Evolutionary conservation across 2,113 vertebrate genomes (phyloP).

Genomic region (Tretioscincus oriximinensis): DNA sequence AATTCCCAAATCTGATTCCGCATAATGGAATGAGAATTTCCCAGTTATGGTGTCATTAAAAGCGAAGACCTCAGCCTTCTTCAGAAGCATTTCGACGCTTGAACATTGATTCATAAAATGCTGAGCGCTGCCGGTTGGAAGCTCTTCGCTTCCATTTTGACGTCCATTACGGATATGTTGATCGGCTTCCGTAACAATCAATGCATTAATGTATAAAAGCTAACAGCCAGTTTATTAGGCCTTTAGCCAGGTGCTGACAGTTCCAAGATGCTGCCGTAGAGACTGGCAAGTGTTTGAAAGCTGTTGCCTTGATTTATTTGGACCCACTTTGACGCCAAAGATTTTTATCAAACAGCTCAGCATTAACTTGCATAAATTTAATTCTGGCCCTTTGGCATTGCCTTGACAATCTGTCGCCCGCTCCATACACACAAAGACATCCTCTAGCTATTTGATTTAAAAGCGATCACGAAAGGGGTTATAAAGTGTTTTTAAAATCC

Average conservation of each 20-base stretch:
- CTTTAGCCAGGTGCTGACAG: constrained; percentile 49
- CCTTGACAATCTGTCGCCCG: constrained; percentile 8
- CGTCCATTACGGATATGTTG: constrained; percentile 21
- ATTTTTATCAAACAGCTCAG: constrained; percentile 25
- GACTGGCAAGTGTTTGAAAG: constrained; percentile 47
- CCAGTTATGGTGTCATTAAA: constrained; percentile 12
- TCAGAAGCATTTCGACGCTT: constrained; percentile 29
- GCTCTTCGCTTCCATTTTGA: constrained; percentile 24
- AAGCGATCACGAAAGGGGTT: neutral
- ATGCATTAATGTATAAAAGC: constrained; percentile 54
- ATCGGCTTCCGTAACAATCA: constrained; percentile 56
- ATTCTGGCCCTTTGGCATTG: constrained; percentile 36
- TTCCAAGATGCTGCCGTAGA: constrained; percentile 38
- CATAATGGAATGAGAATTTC: constrained; percentile 33
- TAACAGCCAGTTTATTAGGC: constrained; percentile 52
- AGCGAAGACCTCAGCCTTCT: neutral
- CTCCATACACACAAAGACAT: too few relatives aligned
- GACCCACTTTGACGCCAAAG: constrained; percentile 34
- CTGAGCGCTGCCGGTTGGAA: constrained; percentile 7
- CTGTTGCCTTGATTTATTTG: constrained; percentile 52
- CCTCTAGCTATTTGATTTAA: constrained; percentile 1
- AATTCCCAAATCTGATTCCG: too few relatives aligned
- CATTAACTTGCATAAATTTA: constrained; percentile 45
- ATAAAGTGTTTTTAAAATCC: neutral
- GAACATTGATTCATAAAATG: constrained; percentile 30